Conservation (phyloP, 2,888 invertebrate genomes). For the Scaptomyza reducta region DNA sequence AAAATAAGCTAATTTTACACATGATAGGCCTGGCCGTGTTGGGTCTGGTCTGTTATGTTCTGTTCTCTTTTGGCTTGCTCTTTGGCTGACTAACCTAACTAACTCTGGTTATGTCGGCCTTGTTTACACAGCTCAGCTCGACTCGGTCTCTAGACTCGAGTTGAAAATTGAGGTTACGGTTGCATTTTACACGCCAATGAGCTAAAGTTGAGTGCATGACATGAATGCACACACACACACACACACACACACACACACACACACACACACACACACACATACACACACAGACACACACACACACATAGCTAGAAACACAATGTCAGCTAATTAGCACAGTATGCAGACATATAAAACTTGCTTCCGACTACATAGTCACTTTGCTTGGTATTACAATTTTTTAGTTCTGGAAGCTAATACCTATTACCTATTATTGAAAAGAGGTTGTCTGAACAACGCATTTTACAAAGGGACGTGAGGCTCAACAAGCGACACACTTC, state of each 20-base stretch:
- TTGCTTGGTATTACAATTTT: slow-evolving; percentile 34
- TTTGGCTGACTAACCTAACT: slow-evolving; percentile 13
- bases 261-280: slow-evolving; percentile 1
- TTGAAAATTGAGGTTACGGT: slow-evolving; percentile 52
- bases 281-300: too few species aligned
- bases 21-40: slow-evolving; percentile 59
- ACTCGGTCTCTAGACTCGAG: slow-evolving; percentile 2
- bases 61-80: neutral
- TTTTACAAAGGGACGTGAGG: slow-evolving; percentile 5
- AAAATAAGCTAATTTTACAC: slow-evolving; percentile 78
- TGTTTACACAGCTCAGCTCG: slow-evolving; percentile 31
- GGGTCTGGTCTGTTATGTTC: neutral
- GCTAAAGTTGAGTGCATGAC: slow-evolving; percentile 30
- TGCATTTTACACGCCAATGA: slow-evolving; percentile 65
- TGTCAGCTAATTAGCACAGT: slow-evolving; percentile 43
- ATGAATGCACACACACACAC: neutral
- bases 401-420: slow-evolving; percentile 28
- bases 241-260: neutral
- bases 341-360: slow-evolving; percentile 11
- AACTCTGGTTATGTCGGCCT: slow-evolving; percentile 12
- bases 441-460: slow-evolving; percentile 25
- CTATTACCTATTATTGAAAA: slow-evolving; percentile 43
- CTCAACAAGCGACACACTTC: slow-evolving; percentile 36
- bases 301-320: slow-evolving; percentile 25
- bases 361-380: slow-evolving; percentile 21